Percentiles rank a stretch among this genome's conserved stretches.
These are phyloP conservation scores for Euphydryas editha DNA, from an alignment of 2,888 invertebrate species.

Conservation along the genomic window DNA sequence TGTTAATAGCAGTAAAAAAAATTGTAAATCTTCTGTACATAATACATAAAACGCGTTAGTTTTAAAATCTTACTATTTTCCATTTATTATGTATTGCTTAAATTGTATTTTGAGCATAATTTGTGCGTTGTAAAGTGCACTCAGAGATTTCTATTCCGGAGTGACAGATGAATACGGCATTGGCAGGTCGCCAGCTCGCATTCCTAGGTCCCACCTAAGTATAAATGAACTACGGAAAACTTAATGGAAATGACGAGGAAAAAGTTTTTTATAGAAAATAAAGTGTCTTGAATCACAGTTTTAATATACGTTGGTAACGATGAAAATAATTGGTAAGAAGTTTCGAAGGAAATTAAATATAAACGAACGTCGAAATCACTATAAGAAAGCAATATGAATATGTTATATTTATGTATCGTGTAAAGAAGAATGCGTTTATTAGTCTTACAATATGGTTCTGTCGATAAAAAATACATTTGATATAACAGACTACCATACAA, in stretches of 20 bases:
- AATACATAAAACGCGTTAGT: background rate
- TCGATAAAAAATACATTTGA: too few species aligned
- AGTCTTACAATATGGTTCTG: too few species aligned
- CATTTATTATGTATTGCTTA: constrained; percentile 7
- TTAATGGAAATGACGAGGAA: constrained; percentile 13
- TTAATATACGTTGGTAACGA: background rate
- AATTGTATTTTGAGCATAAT: constrained; percentile 20
- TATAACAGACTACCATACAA: too few species aligned
- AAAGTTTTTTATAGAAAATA: background rate
- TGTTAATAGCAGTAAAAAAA: too few species aligned
- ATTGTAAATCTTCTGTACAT: too few species aligned
- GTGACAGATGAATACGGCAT: constrained; percentile 31
- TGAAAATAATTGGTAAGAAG: background rate
- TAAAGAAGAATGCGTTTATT: too few species aligned
- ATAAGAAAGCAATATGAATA: background rate
- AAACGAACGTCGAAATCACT: background rate
- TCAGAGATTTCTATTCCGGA: constrained; percentile 24
- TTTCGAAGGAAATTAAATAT: too few species aligned
- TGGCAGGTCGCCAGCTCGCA: constrained; percentile 27
- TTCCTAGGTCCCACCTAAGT: constrained; percentile 22
- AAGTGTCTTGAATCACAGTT: background rate
- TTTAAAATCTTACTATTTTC: background rate
- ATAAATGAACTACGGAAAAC: constrained; percentile 23
- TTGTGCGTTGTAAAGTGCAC: constrained; percentile 28
- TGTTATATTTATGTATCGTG: too few species aligned